Conservation (phyloP, 2,113 vertebrate species). For the Mandrillus leucophaeus region DNA sequence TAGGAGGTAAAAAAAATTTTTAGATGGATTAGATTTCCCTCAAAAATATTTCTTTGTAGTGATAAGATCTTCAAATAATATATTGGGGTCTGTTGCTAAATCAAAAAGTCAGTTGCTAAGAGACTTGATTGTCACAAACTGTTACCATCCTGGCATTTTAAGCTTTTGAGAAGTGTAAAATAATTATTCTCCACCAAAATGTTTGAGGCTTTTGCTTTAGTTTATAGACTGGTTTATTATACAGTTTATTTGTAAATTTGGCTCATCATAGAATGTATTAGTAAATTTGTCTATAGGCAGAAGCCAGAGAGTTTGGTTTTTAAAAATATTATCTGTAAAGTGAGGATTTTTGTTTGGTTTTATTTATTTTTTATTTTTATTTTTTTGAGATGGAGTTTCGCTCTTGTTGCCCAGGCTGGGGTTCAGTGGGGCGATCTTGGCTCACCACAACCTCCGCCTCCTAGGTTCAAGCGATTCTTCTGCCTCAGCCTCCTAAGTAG, state of each 20-base stretch:
- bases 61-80: background rate
- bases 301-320: background rate
- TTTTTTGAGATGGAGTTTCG: too few relatives aligned
- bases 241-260: background rate
- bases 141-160: background rate
- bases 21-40: background rate
- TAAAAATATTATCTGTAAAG: background rate
- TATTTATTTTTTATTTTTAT: too few relatives aligned
- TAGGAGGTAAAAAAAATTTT: background rate
- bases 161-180: slow-evolving; percentile 1
- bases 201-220: background rate
- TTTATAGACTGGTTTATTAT: background rate
- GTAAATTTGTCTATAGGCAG: background rate
- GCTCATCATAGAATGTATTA: background rate
- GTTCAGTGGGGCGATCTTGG: too few relatives aligned
- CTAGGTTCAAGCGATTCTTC: too few relatives aligned
- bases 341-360: background rate
- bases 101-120: background rate
- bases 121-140: background rate
- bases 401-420: too few relatives aligned
- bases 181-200: background rate
- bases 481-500: too few relatives aligned
- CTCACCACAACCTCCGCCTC: too few relatives aligned
- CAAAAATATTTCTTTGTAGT: background rate
- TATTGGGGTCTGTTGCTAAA: background rate